Base-by-base conservation (phyloP, 2,797 vertebrate species). In the Synanceia verrucosa region DNA sequence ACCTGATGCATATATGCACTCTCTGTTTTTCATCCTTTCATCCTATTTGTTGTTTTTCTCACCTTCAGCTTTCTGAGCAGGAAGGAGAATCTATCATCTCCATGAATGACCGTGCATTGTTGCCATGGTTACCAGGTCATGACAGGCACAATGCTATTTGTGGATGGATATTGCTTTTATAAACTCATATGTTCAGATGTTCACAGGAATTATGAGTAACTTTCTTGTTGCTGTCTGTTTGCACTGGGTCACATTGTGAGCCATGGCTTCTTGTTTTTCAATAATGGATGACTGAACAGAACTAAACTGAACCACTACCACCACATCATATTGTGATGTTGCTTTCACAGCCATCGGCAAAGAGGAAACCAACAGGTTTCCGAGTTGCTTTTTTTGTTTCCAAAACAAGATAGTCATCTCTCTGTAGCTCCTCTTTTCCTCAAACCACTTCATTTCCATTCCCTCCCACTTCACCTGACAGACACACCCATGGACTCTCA, bases 51-150 rank as follows among this genome's bases (percentile, higher is more conserved):
- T 29, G 7, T 53, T 47, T 57, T 58, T 41, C 39, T 48, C 36
- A 52, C 60, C 9, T 59, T 73, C 39, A 36, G n/a, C n/a, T n/a
- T n/a, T 76, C 31, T 36, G 16, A 65, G 26, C 34, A 60, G 36
- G 28, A 55, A 23, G 5, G 24, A 34, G 51, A 51, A 18, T 50
- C 19, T 48, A 31, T 23, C 24, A 26, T 23, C 52, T 33, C 34
- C 51, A 28, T 31, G 43, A 44, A 81, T 81, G 59, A 36, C 59
- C 43, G 14, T 43, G 70, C 70, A 14, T 41, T 59, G 85, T 89
- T 90, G 71, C 79, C 62, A 70, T 82, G 82, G 89, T 78, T 76
- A 89, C 84, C 11, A 8, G 48, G 65, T 76, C 74, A 74, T 3
- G 18, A 59, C 43, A 63, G 31, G 48, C 31, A 51, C 65, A 68